Base-by-base conservation (phyloP, 2,888 invertebrate genomes). In the Aleiodes alternator region DNA sequence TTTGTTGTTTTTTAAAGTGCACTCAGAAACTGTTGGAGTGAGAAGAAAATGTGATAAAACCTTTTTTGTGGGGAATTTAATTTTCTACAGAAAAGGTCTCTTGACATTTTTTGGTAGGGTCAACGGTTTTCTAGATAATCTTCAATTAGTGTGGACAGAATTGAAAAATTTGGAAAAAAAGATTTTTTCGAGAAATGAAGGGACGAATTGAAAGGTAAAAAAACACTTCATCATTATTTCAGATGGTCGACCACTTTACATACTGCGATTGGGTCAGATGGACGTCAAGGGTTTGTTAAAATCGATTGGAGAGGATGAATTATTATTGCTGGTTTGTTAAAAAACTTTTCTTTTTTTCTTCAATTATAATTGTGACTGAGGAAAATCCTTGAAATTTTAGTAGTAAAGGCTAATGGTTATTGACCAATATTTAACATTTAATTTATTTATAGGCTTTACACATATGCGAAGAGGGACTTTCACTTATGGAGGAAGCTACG, bases 221-320 rank as follows among this genome's bases (percentile, higher is more conserved):
- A 38, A 23, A 31, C 43, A 16, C 51, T 53, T 69, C 73, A 31
- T 50, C 66, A 70, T 73, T 59, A 16, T 81, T 75, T 82, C 90
- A 94, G 96, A 96, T 89, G 97, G 96, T 2, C 93, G 97, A 82
- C 98, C 98, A 43, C 91, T 98, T 80, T 98, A 97, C 89, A 92
- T 98, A 77, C 91, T 98, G 56, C 93, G 97, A 70, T 91, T 98
- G 73, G 98, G 98, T 0, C 96, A 97, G 90, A 96, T 98, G 96
- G 98, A 98, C 90, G 97, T 98, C n/a, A 98, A 98, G 90, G 98
- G 98, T 0, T 90, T 98, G 75, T 92, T 98, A 74, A 96, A 97
- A 87, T 95, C 97, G 5, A 94, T 97, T 71, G 98, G 98, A 31
- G 96, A 97, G 89, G 97, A 98, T 86, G 97, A 96, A 76, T 92